phyloP scores from a whole-genome alignment of 1,140 invertebrate species.

The Atta colombica region DNA sequence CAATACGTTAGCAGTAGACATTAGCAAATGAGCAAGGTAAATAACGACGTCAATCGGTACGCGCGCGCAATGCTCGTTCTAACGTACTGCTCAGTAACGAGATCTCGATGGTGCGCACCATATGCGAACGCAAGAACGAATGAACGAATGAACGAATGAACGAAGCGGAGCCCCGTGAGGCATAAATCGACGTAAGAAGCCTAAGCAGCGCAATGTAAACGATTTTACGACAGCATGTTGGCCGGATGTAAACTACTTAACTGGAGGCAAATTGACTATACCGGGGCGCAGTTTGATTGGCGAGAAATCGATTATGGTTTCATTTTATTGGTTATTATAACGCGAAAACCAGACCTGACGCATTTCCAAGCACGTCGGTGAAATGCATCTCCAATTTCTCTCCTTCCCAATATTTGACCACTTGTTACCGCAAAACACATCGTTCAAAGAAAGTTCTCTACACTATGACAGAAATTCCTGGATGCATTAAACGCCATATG shows the following conservation, averaged over 20 bases:
- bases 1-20: conserved; percentile 55
- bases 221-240: conserved; percentile 77
- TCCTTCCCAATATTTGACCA: background rate
- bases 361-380: conserved; percentile 69
- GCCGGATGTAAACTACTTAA: conserved; percentile 80
- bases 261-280: conserved; percentile 79
- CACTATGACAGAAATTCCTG: background rate
- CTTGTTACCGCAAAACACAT: background rate
- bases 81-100: conserved; percentile 48
- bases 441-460: background rate
- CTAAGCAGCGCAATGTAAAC: conserved; percentile 77
- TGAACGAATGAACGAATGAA: conserved; percentile 20
- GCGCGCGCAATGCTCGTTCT: conserved; percentile 25
- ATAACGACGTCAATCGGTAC: conserved; percentile 56
- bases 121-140: conserved; percentile 6
- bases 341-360: conserved; percentile 77
- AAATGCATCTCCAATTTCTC: conserved; percentile 51
- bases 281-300: conserved; percentile 73
- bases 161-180: conserved; percentile 36
- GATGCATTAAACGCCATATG: background rate
- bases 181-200: conserved; percentile 76
- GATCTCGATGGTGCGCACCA: conserved; percentile 28
- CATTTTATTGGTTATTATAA: conserved; percentile 82
- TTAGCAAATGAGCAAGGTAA: conserved; percentile 57
- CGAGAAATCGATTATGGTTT: conserved; percentile 82